Evolutionary conservation across 2,113 vertebrate genomes (phyloP).

Genomic region (Chrysemys picta): DNA sequence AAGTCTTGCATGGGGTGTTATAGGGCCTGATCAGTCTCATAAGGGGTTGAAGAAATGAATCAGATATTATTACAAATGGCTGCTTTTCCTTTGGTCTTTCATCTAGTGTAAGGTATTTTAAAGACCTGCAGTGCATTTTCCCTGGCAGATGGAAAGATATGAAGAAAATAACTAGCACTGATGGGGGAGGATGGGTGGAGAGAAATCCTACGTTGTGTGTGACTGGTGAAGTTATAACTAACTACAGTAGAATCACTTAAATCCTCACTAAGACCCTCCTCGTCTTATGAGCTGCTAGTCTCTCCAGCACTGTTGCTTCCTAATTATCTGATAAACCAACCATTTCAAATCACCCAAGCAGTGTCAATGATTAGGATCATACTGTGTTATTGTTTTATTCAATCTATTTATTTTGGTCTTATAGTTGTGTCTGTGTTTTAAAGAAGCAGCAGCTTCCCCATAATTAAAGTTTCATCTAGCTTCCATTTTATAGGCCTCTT

Average conservation of each 20-base stretch:
- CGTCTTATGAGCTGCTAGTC: neutral
- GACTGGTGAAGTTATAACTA: neutral
- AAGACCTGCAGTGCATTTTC: neutral
- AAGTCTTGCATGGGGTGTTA: neutral
- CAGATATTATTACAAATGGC: neutral
- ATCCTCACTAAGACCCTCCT: neutral
- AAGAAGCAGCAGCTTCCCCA: accelerated
- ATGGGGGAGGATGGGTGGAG: neutral
- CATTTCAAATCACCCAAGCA: neutral
- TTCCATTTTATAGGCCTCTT: neutral
- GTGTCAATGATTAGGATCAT: accelerated
- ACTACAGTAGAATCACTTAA: neutral
- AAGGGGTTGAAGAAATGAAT: neutral
- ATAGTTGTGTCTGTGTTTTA: neutral
- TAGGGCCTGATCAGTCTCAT: neutral
- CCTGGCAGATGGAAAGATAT: neutral
- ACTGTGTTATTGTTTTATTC: accelerated
- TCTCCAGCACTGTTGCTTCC: neutral
- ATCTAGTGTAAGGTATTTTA: neutral
- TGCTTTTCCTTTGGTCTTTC: neutral
- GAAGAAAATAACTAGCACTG: neutral
- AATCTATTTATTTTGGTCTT: neutral
- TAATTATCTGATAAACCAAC: neutral
- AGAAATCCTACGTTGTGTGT: neutral
- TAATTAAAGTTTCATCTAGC: neutral